phyloP scores from a whole-genome alignment of 2,797 vertebrate genomes.

The Nasua narica region DNA sequence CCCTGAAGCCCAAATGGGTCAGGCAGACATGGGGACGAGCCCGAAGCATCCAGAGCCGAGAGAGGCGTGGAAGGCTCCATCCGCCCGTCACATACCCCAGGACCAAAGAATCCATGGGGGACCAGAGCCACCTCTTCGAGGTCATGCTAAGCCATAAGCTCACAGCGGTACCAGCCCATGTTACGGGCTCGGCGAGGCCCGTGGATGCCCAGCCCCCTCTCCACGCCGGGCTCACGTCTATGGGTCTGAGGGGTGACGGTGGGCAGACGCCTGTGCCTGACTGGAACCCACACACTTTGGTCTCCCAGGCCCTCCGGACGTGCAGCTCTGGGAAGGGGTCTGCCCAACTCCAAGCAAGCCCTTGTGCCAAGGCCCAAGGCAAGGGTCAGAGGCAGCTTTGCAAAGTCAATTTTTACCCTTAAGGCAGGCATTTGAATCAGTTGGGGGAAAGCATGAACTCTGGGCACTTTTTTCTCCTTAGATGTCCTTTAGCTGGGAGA shows the following conservation, averaged over 20 bases:
- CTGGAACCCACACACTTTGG: too few relatives aligned
- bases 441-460: fast-evolving
- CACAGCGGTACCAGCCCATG: background rate
- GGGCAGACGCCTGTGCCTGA: background rate
- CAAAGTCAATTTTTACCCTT: background rate
- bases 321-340: background rate
- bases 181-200: background rate
- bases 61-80: background rate
- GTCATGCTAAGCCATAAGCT: background rate
- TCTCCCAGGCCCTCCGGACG: background rate
- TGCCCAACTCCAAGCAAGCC: background rate
- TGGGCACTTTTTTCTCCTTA: background rate
- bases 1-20: background rate
- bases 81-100: background rate
- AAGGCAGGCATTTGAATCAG: fast-evolving
- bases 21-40: fast-evolving
- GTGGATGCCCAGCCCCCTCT: background rate
- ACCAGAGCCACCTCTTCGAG: background rate
- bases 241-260: fast-evolving
- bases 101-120: background rate
- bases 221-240: background rate
- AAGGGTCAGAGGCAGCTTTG: too few relatives aligned
- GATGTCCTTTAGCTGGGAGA: background rate
- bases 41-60: background rate
- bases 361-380: too few relatives aligned